phyloP scores from a whole-genome alignment of 2,113 vertebrate species.

The Talpa occidentalis region DNA sequence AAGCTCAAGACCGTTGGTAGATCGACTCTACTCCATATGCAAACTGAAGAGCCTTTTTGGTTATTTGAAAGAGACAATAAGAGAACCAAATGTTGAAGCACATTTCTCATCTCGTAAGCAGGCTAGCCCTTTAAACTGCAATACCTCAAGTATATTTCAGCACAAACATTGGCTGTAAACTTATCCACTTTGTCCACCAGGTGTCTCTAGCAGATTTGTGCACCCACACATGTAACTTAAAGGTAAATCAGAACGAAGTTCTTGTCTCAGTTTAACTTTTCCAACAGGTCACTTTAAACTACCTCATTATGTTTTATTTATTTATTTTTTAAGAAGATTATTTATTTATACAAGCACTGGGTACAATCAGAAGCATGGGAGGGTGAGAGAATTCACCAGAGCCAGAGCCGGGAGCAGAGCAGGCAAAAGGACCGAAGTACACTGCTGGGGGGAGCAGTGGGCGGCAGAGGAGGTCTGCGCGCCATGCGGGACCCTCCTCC shows the following conservation, averaged over 20 bases:
- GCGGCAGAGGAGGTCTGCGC: too few species aligned
- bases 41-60: background rate
- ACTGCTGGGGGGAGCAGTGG: too few species aligned
- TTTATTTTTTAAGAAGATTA: too few species aligned
- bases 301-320: background rate
- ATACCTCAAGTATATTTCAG: background rate
- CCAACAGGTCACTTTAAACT: background rate
- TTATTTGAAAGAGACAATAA: constrained; percentile 23
- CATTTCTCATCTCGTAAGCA: background rate
- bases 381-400: too few species aligned
- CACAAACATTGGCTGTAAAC: background rate
- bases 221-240: background rate
- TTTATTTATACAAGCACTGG: too few species aligned
- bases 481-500: too few species aligned
- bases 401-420: too few species aligned
- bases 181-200: constrained; percentile 52
- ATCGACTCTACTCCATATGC: background rate
- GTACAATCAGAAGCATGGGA: too few species aligned
- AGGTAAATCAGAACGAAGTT: background rate
- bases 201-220: constrained; percentile 32
- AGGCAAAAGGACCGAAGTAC: too few species aligned
- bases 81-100: background rate
- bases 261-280: background rate
- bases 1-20: background rate
- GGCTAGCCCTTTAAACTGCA: background rate